Conservation (phyloP, 2,797 vertebrate species). For the Dromococcyx pavoninus region DNA sequence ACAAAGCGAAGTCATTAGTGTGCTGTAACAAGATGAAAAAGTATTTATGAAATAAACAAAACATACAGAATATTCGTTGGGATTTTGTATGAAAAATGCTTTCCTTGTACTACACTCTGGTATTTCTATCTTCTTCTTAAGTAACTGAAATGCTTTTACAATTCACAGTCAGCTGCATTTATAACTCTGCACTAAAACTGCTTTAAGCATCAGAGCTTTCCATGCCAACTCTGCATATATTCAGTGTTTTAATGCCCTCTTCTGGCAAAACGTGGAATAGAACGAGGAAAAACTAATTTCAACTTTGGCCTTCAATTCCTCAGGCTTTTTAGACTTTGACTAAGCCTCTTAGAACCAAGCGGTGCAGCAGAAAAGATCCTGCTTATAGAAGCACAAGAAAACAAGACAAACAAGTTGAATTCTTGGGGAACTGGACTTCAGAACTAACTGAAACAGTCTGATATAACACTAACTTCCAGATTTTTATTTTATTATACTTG, state of each 20-base stretch:
- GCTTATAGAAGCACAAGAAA: not conserved
- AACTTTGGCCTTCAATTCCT: not conserved
- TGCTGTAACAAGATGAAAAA: conserved; percentile 87
- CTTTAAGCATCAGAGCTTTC: not conserved
- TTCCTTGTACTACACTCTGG: not conserved
- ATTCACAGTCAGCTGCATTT: not conserved
- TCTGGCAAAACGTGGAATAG: not conserved
- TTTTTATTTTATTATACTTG: not conserved
- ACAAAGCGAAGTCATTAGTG: conserved; percentile 99
- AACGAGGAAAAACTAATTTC: not conserved
- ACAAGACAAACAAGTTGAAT: not conserved
- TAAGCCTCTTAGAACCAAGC: not conserved
- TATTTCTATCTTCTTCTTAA: not conserved
- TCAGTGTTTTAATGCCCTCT: conserved; percentile 40
- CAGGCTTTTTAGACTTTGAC: not conserved
- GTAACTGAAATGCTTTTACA: not conserved
- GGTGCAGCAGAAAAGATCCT: not conserved
- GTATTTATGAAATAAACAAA: conserved; percentile 24
- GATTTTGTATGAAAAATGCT: not conserved
- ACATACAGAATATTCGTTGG: not conserved
- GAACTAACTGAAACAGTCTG: not conserved
- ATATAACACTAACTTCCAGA: not conserved
- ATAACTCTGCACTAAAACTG: not conserved
- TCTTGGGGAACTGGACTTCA: not conserved
- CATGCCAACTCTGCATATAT: not conserved